Evolutionary conservation across 2,888 invertebrate species (phyloP).

Genomic region (Acholoe squamosa): DNA sequence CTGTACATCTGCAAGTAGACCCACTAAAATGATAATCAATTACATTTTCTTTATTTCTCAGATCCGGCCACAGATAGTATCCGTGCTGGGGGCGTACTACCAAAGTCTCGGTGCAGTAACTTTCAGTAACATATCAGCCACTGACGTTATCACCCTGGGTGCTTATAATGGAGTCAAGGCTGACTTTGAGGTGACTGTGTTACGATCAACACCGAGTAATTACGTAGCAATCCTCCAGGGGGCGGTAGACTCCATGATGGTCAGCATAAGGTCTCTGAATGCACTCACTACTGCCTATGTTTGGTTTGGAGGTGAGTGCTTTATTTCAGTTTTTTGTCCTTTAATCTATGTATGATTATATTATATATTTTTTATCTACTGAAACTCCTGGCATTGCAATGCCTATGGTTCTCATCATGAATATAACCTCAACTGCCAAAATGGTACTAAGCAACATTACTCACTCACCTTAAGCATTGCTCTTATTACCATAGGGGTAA

Average conservation of each 20-base stretch:
- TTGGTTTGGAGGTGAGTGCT: conserved; percentile 6
- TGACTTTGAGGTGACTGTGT: neutral
- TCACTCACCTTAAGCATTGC: no score
- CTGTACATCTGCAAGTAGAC: no score
- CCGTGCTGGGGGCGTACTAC: neutral
- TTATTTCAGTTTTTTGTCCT: neutral
- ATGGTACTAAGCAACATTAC: no score
- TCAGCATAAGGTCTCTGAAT: neutral
- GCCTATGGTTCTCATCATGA: no score
- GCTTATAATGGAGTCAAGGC: neutral
- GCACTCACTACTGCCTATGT: neutral
- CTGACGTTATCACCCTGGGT: neutral
- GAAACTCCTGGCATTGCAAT: no score
- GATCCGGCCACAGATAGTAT: neutral
- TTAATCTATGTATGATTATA: neutral
- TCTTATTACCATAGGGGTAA: no score
- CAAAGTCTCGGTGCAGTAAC: neutral
- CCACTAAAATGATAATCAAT: no score
- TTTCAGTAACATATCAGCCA: neutral
- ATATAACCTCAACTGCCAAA: no score
- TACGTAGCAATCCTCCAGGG: neutral
- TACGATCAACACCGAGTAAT: neutral
- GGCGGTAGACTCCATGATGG: neutral
- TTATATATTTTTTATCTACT: no score
- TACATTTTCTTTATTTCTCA: no score